Evolutionary conservation across 2,113 vertebrate genomes (phyloP).

Genomic region (Myotis lucifugus): DNA sequence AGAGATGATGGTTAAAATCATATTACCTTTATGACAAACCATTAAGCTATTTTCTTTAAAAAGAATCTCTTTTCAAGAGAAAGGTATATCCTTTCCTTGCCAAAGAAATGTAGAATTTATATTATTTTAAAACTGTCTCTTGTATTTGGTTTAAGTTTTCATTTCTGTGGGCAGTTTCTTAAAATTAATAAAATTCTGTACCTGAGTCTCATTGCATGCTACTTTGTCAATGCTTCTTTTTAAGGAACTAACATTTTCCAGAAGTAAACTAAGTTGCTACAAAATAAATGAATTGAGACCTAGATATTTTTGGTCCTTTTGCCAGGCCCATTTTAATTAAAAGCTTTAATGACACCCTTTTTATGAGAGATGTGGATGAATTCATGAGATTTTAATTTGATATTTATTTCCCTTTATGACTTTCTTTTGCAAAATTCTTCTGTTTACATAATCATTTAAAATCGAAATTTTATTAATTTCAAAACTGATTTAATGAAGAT

Average conservation of each 20-base stretch:
- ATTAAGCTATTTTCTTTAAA: neutral
- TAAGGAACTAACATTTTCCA: slow-evolving; percentile 42
- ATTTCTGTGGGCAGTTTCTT: neutral
- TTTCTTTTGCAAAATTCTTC: slow-evolving; percentile 69
- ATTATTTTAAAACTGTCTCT: slow-evolving; percentile 10
- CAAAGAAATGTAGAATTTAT: neutral
- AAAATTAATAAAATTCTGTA: slow-evolving; percentile 21
- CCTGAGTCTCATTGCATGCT: neutral
- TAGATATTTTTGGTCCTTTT: slow-evolving; percentile 40
- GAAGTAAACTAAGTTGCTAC: slow-evolving; percentile 42
- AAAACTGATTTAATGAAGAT: slow-evolving; percentile 72
- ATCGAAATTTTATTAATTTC: slow-evolving; percentile 64
- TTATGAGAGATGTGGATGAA: slow-evolving; percentile 53
- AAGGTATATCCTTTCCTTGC: neutral
- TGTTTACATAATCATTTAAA: slow-evolving; percentile 56
- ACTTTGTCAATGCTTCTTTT: slow-evolving; percentile 26
- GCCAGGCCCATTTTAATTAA: slow-evolving; percentile 57
- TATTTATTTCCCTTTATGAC: slow-evolving; percentile 63
- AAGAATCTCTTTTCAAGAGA: neutral
- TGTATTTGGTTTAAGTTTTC: slow-evolving; percentile 26
- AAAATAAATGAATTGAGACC: slow-evolving; percentile 41
- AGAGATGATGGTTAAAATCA: neutral
- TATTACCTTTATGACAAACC: neutral
- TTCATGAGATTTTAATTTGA: slow-evolving; percentile 58
- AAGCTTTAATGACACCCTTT: slow-evolving; percentile 58